Evolutionary conservation across 2,888 invertebrate species (phyloP), one percentile per base, ranked within the genome.

Genomic region (Drosophila barbarae): DNA sequence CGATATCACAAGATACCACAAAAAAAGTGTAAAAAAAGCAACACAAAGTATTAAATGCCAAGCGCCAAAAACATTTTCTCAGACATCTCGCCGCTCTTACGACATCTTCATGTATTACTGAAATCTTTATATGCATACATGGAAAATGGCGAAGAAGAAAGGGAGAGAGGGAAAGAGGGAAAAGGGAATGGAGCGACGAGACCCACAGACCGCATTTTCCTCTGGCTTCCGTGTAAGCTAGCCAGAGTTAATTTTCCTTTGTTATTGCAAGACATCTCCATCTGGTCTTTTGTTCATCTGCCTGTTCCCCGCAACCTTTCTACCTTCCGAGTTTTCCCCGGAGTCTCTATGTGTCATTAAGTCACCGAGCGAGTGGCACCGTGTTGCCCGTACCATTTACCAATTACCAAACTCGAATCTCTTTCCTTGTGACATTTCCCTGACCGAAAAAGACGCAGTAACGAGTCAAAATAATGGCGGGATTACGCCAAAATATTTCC

Each of bases 191-290:
- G 38, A 30, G 50, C 8, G 13, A 5, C 5, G 34, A 50, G 57
- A 51, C 69, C 66, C 69, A 68, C 58, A 66, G 66, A 68, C 66
- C 66, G 68, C 56, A 68, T 66, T 66, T 65, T 56, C 42, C 56
- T 34, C 36, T 39, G 36, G 42, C 68, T 66, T 66, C 69, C 69
- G 69, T 32, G 46, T 66, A 50, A 44, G 36, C 42, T 30, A 28
- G n/a, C 28, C 28, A 6, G 21, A 53, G 46, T 34, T 59, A 26
- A 60, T 66, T 67, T 65, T 49, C 47, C 32, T 55, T 67, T 67
- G 68, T 65, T 42, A 35, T 57, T 42, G 55, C 49, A 32, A 59
- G 41, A 61, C 61, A 61, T 41, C 61, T 61, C 41, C 61, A 61
- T 61, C 56, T 66, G 50, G 30, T 21, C 35, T 15, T 49, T 49